phyloP scores from a whole-genome alignment of 1,140 invertebrate species.

The Pseudobourletiella spinata region DNA sequence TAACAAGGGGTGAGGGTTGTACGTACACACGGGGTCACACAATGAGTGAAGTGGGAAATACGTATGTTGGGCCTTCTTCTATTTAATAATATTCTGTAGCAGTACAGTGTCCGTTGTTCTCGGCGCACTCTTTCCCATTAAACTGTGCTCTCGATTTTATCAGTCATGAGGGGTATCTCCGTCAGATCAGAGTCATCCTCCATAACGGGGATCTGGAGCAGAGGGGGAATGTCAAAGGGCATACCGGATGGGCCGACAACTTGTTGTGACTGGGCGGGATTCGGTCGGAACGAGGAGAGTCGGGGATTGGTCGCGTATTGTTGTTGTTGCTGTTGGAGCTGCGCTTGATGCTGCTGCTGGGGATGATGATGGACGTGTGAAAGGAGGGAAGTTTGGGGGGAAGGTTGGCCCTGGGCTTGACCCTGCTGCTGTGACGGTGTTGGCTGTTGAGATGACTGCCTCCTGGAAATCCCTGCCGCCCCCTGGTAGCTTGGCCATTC shows the following conservation, averaged over 20 bases:
- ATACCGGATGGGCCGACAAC: conserved; percentile 19
- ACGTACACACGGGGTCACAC: no score
- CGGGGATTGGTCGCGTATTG: conserved; percentile 7
- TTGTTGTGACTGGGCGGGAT: conserved; percentile 10
- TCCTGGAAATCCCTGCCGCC: conserved; percentile 10
- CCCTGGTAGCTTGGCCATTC: conserved; percentile 35
- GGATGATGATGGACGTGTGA: conserved; percentile 3
- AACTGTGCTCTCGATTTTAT: conserved; percentile 36
- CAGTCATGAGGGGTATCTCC: conserved; percentile 30
- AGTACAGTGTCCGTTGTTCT: no score
- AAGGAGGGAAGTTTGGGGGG: conserved; percentile 6
- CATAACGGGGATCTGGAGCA: conserved; percentile 30
- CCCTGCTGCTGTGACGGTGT: background rate
- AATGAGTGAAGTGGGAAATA: no score
- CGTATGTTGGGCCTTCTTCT: no score
- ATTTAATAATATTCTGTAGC: no score
- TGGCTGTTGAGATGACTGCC: background rate
- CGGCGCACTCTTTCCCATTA: no score
- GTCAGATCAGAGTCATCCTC: conserved; percentile 32
- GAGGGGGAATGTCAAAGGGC: conserved; percentile 23
- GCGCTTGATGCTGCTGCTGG: conserved; percentile 10
- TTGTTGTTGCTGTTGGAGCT: conserved; percentile 11
- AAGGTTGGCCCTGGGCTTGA: background rate
- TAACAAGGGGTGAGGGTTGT: no score
- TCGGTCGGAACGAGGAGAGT: conserved; percentile 14